Percentiles rank a stretch among this genome's conserved stretches.
Conservation (phyloP, 2,888 invertebrate species). For the Eristalinus sepulchralis region DNA sequence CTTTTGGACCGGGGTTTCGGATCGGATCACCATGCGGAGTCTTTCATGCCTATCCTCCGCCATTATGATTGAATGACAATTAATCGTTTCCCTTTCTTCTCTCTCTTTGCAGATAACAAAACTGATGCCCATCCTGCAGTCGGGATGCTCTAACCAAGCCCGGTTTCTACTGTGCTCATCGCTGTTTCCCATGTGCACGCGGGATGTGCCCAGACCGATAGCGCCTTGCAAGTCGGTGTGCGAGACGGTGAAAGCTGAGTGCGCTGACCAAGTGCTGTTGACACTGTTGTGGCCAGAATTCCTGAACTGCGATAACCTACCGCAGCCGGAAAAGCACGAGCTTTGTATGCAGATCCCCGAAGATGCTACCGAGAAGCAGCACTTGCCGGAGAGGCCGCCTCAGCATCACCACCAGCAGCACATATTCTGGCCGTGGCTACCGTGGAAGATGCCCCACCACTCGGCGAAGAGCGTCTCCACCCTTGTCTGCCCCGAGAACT, state of each 20-base stretch:
- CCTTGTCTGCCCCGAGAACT: constrained; percentile 84
- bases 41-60: constrained; percentile 20
- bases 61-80: constrained; percentile 61
- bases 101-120: constrained; percentile 85
- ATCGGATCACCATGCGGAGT: constrained; percentile 20
- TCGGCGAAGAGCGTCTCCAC: constrained; percentile 61
- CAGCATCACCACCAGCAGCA: constrained; percentile 65
- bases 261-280: constrained; percentile 84
- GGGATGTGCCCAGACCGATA: constrained; percentile 91
- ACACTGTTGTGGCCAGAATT: constrained; percentile 87
- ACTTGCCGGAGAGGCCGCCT: constrained; percentile 61
- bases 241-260: constrained; percentile 88
- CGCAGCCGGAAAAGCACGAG: constrained; percentile 86
- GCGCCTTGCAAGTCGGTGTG: constrained; percentile 93
- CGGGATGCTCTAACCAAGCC: constrained; percentile 90
- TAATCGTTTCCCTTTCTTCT: constrained; percentile 56
- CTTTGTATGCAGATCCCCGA: constrained; percentile 88
- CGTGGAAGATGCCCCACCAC: constrained; percentile 77
- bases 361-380: constrained; percentile 67
- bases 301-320: constrained; percentile 90
- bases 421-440: constrained; percentile 79
- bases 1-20: not conserved
- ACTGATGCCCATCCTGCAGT: constrained; percentile 88
- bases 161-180: constrained; percentile 94
- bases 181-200: constrained; percentile 94